These are phyloP conservation scores for Anneissia japonica DNA, from an alignment of 35 echinoderm and acorn worm genomes.

Conservation along the genomic window DNA sequence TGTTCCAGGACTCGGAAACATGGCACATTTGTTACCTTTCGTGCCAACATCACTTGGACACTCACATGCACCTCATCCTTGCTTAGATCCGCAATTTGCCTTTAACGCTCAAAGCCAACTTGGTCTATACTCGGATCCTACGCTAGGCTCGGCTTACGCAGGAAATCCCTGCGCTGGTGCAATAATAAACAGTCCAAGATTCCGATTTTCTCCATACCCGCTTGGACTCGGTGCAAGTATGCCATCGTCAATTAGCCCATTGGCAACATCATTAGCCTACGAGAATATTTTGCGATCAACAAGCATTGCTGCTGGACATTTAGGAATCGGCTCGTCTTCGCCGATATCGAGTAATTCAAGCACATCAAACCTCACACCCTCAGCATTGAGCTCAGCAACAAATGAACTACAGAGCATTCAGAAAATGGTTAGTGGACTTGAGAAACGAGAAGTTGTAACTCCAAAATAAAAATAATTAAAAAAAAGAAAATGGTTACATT, in stretches of 20 bases:
- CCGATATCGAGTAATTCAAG: constrained; percentile 20
- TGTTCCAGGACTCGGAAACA: constrained; percentile 52
- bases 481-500: background rate
- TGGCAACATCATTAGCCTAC: constrained; percentile 74
- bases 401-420: constrained; percentile 98
- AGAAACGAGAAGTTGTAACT: constrained; percentile 43
- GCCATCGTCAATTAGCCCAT: constrained; percentile 61
- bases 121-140: constrained; percentile 7
- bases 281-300: constrained; percentile 59
- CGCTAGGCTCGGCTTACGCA: constrained; percentile 72
- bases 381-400: constrained; percentile 49
- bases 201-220: constrained; percentile 86
- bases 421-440: constrained; percentile 85
- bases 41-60: constrained; percentile 43
- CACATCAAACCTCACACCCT: constrained; percentile 10
- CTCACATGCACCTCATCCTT: constrained; percentile 35
- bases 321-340: constrained; percentile 16
- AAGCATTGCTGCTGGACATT: background rate
- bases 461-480: background rate
- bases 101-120: background rate
- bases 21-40: constrained; percentile 78
- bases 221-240: constrained; percentile 65
- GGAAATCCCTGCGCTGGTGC: constrained; percentile 85
- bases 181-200: constrained; percentile 94
- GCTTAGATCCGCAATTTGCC: constrained; percentile 39